These are phyloP conservation scores for Helicoverpa assulta DNA, from an alignment of 2,888 invertebrate species.

Conservation along the genomic window DNA sequence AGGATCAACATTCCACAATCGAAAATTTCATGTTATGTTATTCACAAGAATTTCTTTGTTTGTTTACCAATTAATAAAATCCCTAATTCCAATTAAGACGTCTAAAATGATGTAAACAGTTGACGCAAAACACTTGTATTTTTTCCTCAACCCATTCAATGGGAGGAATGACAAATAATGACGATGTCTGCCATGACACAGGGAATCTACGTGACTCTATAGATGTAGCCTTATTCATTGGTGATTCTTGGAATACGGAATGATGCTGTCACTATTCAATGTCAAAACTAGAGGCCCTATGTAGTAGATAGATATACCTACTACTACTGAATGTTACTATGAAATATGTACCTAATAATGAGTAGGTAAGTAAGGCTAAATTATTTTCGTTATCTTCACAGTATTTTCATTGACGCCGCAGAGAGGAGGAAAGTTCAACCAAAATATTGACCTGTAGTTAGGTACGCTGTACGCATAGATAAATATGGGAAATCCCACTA, in stretches of 20 bases:
- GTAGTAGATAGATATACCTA: neutral
- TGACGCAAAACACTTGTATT: neutral
- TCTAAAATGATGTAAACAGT: neutral
- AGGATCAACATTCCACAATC: neutral
- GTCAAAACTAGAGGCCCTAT: neutral
- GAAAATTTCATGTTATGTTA: neutral
- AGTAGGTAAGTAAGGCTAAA: neutral
- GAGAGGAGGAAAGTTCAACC: neutral
- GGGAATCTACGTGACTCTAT: constrained; percentile 32
- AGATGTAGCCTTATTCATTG: constrained; percentile 20
- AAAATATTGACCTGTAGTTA: neutral
- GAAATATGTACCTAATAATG: too few species aligned
- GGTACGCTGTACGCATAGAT: too few species aligned
- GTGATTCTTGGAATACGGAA: constrained; percentile 45
- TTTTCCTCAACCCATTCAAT: constrained; percentile 48
- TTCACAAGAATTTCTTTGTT: too few species aligned
- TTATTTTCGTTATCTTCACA: neutral
- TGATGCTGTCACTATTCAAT: constrained; percentile 40
- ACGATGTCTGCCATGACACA: constrained; percentile 5
- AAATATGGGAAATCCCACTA: too few species aligned
- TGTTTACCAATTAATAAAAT: neutral
- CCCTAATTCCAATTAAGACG: too few species aligned
- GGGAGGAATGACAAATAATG: constrained; percentile 23
- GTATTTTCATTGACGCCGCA: neutral
- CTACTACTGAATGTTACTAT: too few species aligned